phyloP scores from a whole-genome alignment of 2,113 vertebrate species.

The Toxotes jaculatrix region DNA sequence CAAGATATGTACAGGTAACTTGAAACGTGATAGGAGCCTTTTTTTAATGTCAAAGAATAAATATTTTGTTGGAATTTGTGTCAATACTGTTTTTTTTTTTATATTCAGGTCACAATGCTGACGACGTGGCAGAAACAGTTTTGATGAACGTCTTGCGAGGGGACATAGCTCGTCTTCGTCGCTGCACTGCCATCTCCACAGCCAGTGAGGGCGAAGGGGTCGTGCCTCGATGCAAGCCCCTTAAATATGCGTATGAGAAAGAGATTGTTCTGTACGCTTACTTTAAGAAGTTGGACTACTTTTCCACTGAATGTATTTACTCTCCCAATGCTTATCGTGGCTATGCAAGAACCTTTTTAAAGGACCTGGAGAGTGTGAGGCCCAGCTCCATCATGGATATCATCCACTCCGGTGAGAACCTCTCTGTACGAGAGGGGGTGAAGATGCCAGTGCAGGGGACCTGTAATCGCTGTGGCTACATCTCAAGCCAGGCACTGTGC shows the following conservation, averaged over 20 bases:
- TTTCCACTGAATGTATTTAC: constrained; percentile 92
- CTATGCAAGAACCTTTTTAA: constrained; percentile 88
- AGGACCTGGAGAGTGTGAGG: constrained; percentile 88
- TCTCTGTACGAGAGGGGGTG: constrained; percentile 86
- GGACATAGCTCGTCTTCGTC: constrained; percentile 87
- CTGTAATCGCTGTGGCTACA: constrained; percentile 89
- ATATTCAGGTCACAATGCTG: constrained; percentile 89
- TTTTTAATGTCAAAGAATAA: neutral
- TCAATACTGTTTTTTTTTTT: neutral
- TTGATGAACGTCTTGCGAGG: constrained; percentile 93
- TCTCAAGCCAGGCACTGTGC: constrained; percentile 90
- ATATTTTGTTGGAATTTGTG: neutral
- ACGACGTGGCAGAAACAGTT: constrained; percentile 91
- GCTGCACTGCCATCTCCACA: constrained; percentile 86
- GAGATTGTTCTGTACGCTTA: constrained; percentile 95
- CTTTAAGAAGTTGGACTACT: constrained; percentile 92
- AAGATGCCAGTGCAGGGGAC: constrained; percentile 88
- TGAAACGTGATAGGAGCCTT: neutral
- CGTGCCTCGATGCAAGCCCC: constrained; percentile 90
- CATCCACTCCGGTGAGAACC: constrained; percentile 90
- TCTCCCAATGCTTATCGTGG: constrained; percentile 92
- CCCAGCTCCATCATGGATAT: constrained; percentile 90
- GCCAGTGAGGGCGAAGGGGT: constrained; percentile 85
- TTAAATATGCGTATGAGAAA: constrained; percentile 93
- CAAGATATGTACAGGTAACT: constrained; percentile 91